Conservation (phyloP, 2,888 invertebrate genomes). For the Asteroscopus sphinx region DNA sequence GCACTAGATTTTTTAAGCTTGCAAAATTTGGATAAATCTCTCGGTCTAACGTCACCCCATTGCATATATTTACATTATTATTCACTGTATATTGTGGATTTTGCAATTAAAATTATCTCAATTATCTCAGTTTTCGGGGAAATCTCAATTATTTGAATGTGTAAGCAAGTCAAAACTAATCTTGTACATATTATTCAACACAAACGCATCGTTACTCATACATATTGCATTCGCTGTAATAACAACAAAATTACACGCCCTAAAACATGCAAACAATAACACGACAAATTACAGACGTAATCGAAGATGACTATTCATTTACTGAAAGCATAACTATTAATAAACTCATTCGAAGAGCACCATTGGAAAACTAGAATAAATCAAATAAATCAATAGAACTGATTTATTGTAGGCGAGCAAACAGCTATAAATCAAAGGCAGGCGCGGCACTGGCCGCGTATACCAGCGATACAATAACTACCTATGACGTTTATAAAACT, state of each 20-base stretch:
- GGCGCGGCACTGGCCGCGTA: conserved; percentile 51
- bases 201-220: conserved; percentile 13
- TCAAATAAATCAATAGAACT: conserved; percentile 81
- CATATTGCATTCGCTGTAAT: conserved; percentile 4
- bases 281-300: conserved; percentile 11
- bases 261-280: neutral
- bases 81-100: conserved; percentile 19
- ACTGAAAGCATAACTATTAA: conserved; percentile 35
- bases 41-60: neutral
- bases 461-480: conserved; percentile 20
- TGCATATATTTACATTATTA: neutral
- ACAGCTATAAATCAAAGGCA: conserved; percentile 81
- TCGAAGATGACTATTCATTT: conserved; percentile 20
- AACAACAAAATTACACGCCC: neutral
- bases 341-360: conserved; percentile 58
- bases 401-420: conserved; percentile 79
- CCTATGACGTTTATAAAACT: conserved; percentile 26
- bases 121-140: conserved; percentile 16
- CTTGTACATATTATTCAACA: conserved; percentile 17
- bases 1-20: neutral
- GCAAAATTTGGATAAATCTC: too few species aligned
- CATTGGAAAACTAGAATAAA: conserved; percentile 68
- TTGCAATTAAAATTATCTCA: neutral
- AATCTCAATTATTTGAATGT: conserved; percentile 13
- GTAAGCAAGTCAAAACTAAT: conserved; percentile 12